phyloP scores from a whole-genome alignment of 2,113 vertebrate species.

The Tachysurus fulvidraco region DNA sequence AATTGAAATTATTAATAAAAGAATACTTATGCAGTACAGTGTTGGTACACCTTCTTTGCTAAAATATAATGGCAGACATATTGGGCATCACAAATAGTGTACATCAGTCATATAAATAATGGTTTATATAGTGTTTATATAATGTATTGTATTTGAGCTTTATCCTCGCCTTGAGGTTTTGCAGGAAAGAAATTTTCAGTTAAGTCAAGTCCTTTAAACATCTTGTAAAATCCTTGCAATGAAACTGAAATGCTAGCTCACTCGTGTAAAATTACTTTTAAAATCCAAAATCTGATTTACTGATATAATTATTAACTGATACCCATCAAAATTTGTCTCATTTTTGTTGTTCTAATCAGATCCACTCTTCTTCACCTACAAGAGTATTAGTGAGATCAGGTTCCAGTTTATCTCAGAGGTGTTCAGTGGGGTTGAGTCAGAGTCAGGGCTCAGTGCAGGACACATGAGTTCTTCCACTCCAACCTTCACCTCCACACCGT shows the following conservation, averaged over 20 bases:
- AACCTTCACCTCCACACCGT: background rate
- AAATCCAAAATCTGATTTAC: too few species aligned
- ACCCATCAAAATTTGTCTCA: background rate
- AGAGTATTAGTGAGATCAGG: background rate
- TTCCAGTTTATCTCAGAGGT: background rate
- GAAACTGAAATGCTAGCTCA: background rate
- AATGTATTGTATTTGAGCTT: too few species aligned
- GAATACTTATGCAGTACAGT: background rate
- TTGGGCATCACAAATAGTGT: background rate
- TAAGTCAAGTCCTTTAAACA: background rate
- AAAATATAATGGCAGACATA: background rate
- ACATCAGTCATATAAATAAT: background rate
- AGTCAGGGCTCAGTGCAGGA: background rate
- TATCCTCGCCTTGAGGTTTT: too few species aligned
- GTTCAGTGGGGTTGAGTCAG: background rate
- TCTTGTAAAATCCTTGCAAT: background rate
- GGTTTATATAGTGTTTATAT: too few species aligned
- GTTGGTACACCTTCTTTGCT: background rate
- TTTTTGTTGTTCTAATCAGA: background rate
- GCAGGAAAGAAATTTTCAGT: background rate
- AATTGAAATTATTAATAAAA: too few species aligned
- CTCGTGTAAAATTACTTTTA: too few species aligned
- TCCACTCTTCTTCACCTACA: background rate
- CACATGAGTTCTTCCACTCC: background rate
- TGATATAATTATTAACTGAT: too few species aligned